Percentiles rank a stretch among this genome's conserved stretches.
These are phyloP conservation scores for Indicator maculatus DNA, from an alignment of 2,113 vertebrate genomes.

Conservation along the genomic window DNA sequence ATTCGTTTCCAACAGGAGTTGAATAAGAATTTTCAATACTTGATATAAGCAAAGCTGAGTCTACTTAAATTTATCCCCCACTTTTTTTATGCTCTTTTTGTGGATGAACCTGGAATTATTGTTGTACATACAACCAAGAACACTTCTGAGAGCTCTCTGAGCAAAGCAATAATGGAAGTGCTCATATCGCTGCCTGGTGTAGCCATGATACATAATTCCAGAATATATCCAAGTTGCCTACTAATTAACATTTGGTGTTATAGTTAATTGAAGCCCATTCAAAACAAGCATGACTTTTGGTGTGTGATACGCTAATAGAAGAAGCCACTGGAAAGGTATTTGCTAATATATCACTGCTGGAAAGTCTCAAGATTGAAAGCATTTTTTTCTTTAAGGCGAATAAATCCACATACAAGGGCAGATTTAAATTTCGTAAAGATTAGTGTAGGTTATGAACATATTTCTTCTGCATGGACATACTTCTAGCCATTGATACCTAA, in stretches of 20 bases:
- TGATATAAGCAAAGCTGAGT: neutral
- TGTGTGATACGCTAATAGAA: rapidly evolving
- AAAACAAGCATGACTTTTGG: neutral
- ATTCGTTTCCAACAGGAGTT: neutral
- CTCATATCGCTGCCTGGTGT: neutral
- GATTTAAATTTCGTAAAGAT: neutral
- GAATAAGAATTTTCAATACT: neutral
- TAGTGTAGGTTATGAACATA: neutral
- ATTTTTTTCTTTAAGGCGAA: neutral
- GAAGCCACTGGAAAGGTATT: neutral
- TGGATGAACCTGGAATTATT: neutral
- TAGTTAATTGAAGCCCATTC: neutral
- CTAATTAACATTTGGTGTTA: neutral
- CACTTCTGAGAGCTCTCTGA: neutral
- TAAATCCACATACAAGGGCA: neutral
- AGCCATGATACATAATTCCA: neutral
- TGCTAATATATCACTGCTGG: neutral
- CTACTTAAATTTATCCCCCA: neutral
- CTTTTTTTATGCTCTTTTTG: neutral
- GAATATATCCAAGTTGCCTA: neutral
- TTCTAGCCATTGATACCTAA: neutral
- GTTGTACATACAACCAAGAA: neutral
- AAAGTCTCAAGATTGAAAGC: neutral
- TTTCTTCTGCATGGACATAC: neutral
- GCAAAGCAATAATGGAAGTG: neutral